phyloP scores from a whole-genome alignment of 2,113 vertebrate genomes.

The Ranitomeya variabilis region DNA sequence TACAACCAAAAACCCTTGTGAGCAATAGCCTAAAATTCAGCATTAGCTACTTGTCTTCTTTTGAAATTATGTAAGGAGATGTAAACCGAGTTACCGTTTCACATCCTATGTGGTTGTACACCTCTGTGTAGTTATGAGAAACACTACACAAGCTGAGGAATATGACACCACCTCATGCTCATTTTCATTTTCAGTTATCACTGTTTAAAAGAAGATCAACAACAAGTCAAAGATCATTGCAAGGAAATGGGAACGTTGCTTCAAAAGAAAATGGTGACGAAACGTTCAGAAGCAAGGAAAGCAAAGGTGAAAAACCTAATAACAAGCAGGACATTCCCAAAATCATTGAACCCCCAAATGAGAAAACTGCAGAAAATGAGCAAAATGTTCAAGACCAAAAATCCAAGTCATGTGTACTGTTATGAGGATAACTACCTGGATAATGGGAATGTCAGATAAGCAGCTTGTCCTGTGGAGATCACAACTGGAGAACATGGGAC shows the following conservation, averaged over 20 bases:
- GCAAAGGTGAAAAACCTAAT: slow-evolving; percentile 68
- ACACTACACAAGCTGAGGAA: background rate
- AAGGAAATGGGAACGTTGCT: slow-evolving; percentile 62
- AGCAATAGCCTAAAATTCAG: no score
- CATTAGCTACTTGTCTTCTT: no score
- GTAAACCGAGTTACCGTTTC: background rate
- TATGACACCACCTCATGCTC: background rate
- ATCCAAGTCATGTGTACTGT: slow-evolving; percentile 67
- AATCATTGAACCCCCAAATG: slow-evolving; percentile 59
- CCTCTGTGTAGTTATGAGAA: no score
- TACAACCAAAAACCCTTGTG: no score
- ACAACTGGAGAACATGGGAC: background rate
- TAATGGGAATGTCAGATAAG: background rate
- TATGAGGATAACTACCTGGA: slow-evolving; percentile 59
- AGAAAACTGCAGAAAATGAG: background rate
- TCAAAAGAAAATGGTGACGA: slow-evolving; percentile 60
- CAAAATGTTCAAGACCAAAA: slow-evolving; percentile 61
- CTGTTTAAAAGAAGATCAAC: slow-evolving; percentile 69
- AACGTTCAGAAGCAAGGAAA: slow-evolving; percentile 63
- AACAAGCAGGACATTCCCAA: slow-evolving; percentile 61
- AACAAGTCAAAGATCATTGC: slow-evolving; percentile 64
- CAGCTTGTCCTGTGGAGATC: background rate
- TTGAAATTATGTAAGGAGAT: no score
- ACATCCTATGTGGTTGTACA: background rate
- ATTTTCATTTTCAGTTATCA: slow-evolving; percentile 69